Evolutionary conservation across 2,797 vertebrate species (phyloP), one percentile per base, ranked within the genome.

Genomic region (Tapirus indicus): DNA sequence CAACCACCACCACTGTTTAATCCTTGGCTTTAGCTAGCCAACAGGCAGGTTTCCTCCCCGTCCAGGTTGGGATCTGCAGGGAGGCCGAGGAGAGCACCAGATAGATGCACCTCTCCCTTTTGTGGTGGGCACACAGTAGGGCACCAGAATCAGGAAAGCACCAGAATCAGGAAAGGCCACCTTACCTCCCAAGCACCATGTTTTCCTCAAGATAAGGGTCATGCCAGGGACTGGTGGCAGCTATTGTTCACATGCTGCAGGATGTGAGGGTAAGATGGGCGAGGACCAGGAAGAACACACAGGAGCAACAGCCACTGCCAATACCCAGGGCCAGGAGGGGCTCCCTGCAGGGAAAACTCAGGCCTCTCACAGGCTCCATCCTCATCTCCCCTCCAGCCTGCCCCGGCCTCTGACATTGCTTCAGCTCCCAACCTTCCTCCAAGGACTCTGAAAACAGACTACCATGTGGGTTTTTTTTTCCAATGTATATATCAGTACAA

Each of bases 181-280:
- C 18, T 7, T 62, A 54, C n/a, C 27, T 60, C 62, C 77, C 58
- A 68, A 62, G 69, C 0, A 0, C 2, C 20, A 21, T 35, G 7
- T n/a, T 62, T 25, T 49, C 80, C 52, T 6, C 29, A 69, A 79
- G 38, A 82, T 17, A 64, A 80, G 60, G 79, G 54, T 32, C 21
- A 2, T 20, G 38, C 23, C 74, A 64, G 58, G 64, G 32, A 71
- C 6, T 0, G 1, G 32, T 7, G 35, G 83, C 29, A 74, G 87
- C 66, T 32, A 35, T 4, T 27, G 41, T 25, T 92, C 75, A 49
- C 1, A 5, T 0, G 12, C 27, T 20, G 0, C 35, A 77, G 88
- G 44, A 38, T 11, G 71, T 7, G 18, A n/a, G 11, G 4, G 25
- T 0, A 6, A 23, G 32, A 56, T 3, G 25, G 38, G 12, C 0